Evolutionary conservation across 1,140 invertebrate genomes (phyloP).

Genomic region (Apis dorsata): DNA sequence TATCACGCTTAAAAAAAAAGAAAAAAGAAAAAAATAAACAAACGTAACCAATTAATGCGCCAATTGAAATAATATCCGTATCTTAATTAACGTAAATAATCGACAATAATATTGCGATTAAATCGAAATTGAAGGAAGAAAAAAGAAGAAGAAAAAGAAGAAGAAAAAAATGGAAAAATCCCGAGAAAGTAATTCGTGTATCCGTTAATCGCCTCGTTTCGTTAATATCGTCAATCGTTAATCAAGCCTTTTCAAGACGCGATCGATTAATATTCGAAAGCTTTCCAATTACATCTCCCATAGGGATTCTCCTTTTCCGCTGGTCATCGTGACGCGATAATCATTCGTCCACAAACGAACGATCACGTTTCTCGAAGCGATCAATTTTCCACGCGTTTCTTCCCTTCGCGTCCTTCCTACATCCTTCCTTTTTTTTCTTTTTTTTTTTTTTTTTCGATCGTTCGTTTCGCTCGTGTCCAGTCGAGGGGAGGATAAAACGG

Average conservation of each 20-base stretch:
- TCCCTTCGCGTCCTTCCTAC: neutral
- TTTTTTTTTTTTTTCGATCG: neutral
- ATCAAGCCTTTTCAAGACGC: neutral
- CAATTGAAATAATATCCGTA: neutral
- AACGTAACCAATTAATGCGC: neutral
- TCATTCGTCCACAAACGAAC: neutral
- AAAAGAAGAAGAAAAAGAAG: neutral
- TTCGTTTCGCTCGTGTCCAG: neutral
- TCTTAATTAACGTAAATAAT: neutral
- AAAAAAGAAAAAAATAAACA: neutral
- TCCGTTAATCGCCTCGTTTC: neutral
- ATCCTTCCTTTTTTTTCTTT: neutral
- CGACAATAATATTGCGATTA: neutral
- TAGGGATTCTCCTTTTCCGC: neutral
- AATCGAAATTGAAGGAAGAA: neutral
- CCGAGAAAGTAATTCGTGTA: neutral
- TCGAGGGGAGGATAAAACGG: neutral
- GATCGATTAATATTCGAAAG: neutral
- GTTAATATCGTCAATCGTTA: neutral
- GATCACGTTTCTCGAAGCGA: slow-evolving; percentile 36
- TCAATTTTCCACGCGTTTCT: slow-evolving; percentile 17
- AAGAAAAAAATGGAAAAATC: neutral
- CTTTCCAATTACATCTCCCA: neutral
- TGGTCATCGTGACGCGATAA: slow-evolving; percentile 10
- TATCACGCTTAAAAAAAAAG: neutral